Evolutionary conservation across 2,113 vertebrate species (phyloP).

Genomic region (Apteryx owenii): DNA sequence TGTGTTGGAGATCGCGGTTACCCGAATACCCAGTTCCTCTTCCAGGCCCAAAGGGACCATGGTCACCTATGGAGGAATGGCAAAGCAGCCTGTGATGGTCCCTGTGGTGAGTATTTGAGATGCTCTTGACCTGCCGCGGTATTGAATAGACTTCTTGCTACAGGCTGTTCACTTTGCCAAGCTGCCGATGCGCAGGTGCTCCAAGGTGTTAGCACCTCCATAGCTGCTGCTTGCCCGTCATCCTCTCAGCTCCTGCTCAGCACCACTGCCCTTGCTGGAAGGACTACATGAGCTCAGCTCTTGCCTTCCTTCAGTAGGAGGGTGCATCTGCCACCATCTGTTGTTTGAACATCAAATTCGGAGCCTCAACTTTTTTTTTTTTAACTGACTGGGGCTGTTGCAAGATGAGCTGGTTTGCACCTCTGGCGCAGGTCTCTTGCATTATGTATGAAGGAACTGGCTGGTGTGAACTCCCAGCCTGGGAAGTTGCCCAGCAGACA

Average conservation of each 20-base stretch:
- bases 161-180: background rate
- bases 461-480: background rate
- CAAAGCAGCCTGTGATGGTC: constrained; percentile 90
- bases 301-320: no score
- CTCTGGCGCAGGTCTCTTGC: background rate
- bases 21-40: background rate
- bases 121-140: background rate
- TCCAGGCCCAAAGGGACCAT: constrained; percentile 88
- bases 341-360: background rate
- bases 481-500: rapidly evolving
- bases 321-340: background rate
- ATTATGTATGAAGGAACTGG: background rate
- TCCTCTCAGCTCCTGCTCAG: rapidly evolving
- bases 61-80: constrained; percentile 98
- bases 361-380: background rate
- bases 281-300: no score
- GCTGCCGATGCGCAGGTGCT: rapidly evolving
- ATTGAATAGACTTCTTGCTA: background rate
- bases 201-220: background rate
- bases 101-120: constrained; percentile 86
- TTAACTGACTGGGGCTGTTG: rapidly evolving
- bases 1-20: no score
- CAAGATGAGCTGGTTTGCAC: rapidly evolving
- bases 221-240: background rate
- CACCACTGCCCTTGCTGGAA: background rate